These are phyloP conservation scores for Caenorhabditis sp. DNA, from an alignment of 2,888 invertebrate genomes.

Conservation along the genomic window DNA sequence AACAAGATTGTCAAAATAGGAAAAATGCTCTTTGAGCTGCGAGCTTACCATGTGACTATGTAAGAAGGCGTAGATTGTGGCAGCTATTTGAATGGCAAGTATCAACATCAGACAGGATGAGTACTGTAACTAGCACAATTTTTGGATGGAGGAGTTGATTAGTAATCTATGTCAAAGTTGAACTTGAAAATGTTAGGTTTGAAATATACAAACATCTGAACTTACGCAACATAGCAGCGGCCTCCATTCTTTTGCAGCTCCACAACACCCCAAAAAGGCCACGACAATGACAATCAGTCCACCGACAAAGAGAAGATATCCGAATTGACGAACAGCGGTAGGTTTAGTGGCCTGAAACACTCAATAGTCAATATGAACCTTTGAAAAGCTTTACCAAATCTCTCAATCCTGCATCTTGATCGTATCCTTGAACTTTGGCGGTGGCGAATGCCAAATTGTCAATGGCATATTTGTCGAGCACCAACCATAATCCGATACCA, in stretches of 20 bases:
- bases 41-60: slow-evolving; percentile 80
- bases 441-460: slow-evolving; percentile 81
- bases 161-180: no score
- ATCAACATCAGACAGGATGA: slow-evolving; percentile 83
- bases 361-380: no score
- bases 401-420: slow-evolving; percentile 80
- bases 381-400: slow-evolving; percentile 73
- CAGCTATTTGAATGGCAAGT: slow-evolving; percentile 81
- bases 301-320: slow-evolving; percentile 80
- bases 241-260: slow-evolving; percentile 83
- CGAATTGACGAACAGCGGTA: slow-evolving; percentile 80
- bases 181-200: not conserved
- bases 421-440: slow-evolving; percentile 79
- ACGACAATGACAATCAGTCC: slow-evolving; percentile 82
- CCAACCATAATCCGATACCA: slow-evolving; percentile 81
- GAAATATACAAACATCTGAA: not conserved
- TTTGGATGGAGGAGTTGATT: no score
- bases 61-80: slow-evolving; percentile 82
- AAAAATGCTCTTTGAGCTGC: slow-evolving; percentile 15
- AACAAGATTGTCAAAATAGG: slow-evolving; percentile 14
- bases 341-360: slow-evolving; percentile 75
- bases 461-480: slow-evolving; percentile 82
- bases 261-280: slow-evolving; percentile 82
- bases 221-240: slow-evolving; percentile 82
- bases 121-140: slow-evolving; percentile 73